A percentile compares a stretch with the other conserved stretches of the same genome.
These are phyloP conservation scores for Trypoxylus dichotomus DNA, from an alignment of 1,140 invertebrate species.

Conservation along the genomic window DNA sequence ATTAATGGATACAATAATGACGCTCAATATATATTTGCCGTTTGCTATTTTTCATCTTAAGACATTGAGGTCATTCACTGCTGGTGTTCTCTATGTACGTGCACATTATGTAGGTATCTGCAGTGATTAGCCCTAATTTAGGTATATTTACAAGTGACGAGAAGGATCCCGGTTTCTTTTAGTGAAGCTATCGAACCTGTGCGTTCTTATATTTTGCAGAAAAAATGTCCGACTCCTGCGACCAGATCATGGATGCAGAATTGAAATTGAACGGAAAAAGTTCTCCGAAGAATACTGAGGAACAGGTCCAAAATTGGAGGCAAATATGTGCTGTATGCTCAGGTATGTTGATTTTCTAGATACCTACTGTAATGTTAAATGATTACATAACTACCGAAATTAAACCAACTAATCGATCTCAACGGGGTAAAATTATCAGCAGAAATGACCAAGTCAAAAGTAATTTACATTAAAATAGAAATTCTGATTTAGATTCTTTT, in stretches of 20 bases:
- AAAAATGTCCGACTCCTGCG: not conserved
- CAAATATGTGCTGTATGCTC: constrained; percentile 23
- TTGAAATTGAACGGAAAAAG: not conserved
- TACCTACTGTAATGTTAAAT: too few relatives aligned
- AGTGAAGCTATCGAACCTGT: not conserved
- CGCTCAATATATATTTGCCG: not conserved
- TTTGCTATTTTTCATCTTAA: constrained; percentile 20
- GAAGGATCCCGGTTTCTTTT: not conserved
- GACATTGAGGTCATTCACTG: constrained; percentile 20
- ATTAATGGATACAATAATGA: constrained; percentile 4
- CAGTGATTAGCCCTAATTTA: not conserved
- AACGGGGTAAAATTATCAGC: too few relatives aligned
- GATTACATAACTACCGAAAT: too few relatives aligned
- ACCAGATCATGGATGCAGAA: not conserved
- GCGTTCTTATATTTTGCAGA: not conserved
- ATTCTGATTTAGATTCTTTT: too few relatives aligned
- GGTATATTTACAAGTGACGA: not conserved
- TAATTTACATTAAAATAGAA: too few relatives aligned
- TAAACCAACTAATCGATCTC: too few relatives aligned
- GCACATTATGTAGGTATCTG: not conserved
- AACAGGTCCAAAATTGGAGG: constrained; percentile 10
- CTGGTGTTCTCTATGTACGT: not conserved
- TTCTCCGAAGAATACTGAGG: not conserved
- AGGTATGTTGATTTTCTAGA: not conserved
- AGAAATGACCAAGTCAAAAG: too few relatives aligned